Evolutionary conservation across 1,140 invertebrate species (phyloP).

Genomic region (Drosophila mojavensis): DNA sequence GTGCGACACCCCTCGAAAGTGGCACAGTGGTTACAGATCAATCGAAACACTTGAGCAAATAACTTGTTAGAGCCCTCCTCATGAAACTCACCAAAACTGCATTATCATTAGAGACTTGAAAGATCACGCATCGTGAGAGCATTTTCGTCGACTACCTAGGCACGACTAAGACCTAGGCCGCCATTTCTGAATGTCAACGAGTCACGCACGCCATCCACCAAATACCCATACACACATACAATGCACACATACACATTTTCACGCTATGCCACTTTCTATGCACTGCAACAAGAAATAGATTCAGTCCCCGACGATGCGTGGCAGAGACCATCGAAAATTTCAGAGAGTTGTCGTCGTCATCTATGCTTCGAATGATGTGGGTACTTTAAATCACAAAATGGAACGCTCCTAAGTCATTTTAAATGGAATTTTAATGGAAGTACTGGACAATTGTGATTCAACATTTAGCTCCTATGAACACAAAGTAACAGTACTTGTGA

Average conservation of each 20-base stretch:
- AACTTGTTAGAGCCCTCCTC: constrained; percentile 50
- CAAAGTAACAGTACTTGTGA: neutral
- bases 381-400: constrained; percentile 15
- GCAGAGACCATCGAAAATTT: constrained; percentile 39
- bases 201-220: constrained; percentile 54
- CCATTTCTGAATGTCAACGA: constrained; percentile 57
- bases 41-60: constrained; percentile 47
- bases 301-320: constrained; percentile 27
- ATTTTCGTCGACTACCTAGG: constrained; percentile 44
- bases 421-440: constrained; percentile 31
- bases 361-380: constrained; percentile 35
- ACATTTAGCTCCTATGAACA: neutral
- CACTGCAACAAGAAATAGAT: constrained; percentile 32
- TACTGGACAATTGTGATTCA: constrained; percentile 7
- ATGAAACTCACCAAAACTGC: constrained; percentile 34
- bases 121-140: constrained; percentile 58
- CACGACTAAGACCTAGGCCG: constrained; percentile 34
- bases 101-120: constrained; percentile 54
- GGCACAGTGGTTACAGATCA: constrained; percentile 45
- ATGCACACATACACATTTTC: constrained; percentile 23
- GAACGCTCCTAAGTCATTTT: constrained; percentile 17
- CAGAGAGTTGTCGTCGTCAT: constrained; percentile 31
- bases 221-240: constrained; percentile 14
- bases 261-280: constrained; percentile 48
- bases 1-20: constrained; percentile 55